A percentile compares a stretch with the other conserved stretches of the same genome.
Conservation (phyloP, 2,113 vertebrate species). For the Pogona vitticeps region DNA sequence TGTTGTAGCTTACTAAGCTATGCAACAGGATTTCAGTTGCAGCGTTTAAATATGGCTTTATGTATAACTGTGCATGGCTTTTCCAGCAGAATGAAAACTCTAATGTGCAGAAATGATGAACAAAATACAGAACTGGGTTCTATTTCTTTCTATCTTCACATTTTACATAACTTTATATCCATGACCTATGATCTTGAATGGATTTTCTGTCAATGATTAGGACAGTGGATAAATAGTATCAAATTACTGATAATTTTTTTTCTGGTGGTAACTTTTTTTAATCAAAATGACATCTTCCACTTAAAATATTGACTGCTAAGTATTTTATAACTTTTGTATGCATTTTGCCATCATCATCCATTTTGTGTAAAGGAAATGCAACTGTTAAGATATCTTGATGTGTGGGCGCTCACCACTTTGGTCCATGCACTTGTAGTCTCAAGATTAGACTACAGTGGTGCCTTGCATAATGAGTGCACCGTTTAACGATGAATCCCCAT, state of each 20-base stretch:
- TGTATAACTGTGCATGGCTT: neutral
- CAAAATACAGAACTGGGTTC: conserved; percentile 6
- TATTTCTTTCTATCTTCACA: conserved; percentile 44
- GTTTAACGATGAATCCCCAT: no score
- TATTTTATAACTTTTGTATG: neutral
- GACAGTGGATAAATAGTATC: conserved; percentile 42
- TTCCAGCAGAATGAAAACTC: neutral
- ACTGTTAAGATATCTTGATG: no score
- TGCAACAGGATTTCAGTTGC: neutral
- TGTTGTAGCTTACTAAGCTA: no score
- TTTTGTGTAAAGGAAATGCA: neutral
- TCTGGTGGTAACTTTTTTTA: conserved; percentile 48
- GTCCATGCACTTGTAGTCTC: no score
- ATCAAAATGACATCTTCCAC: conserved; percentile 36
- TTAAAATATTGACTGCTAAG: conserved; percentile 43
- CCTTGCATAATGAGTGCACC: no score
- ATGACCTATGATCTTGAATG: conserved; percentile 72
- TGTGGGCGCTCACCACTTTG: no score
- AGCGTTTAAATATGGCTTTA: conserved; percentile 27
- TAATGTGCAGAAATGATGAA: neutral
- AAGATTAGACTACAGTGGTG: no score
- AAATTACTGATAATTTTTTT: conserved; percentile 68
- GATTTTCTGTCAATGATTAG: conserved; percentile 78
- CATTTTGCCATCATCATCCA: neutral
- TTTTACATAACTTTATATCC: conserved; percentile 62